Evolutionary conservation across 2,888 invertebrate species (phyloP), one percentile per base, ranked within the genome.

Genomic region (Brachylomia viminalis): DNA sequence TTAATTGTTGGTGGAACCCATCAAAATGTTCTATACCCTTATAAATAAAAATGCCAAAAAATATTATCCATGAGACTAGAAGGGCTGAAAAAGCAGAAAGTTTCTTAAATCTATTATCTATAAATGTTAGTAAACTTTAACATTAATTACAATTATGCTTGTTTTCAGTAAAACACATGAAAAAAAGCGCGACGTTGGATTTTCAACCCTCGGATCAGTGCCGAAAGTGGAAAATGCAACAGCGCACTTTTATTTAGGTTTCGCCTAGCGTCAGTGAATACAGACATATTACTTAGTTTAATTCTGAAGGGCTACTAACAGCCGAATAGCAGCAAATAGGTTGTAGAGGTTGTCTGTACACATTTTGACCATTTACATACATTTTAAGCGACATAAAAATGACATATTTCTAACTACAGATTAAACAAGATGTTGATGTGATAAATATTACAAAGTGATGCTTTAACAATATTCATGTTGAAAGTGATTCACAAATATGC

Each of bases 11-110:
- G 11, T 61, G 59, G 38, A 65, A 62, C 33, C 47, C 38, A 69
- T 47, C 33, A 27, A 71, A n/a, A 58, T 72, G 33, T 67, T 47
- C 38, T 42, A 58, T 15, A 70, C 66, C 62, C 83, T 30, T 70
- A 38, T 59, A n/a, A n/a, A 30, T 68, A 74, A 75, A 79, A 62
- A 54, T 59, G 27, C 61, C 69, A 69, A 72, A 72, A 79, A 75
- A 68, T 27, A 38, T 54, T 64, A 68, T 73, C 15, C 11, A 52
- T 2, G 17, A 72, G 80, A 84, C 84, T 80, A 84, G 75, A 72
- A 64, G 56, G 66, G 66, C 38, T 47, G 45, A 62, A 66, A 66
- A 72, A 62, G 65, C 58, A 52, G 38, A 69, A 79, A 74, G 64
- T 27, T 65, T 27, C 67, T 30, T 68, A 47, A 38, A 64, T 65